Percentiles rank a stretch among this genome's conserved stretches.
phyloP scores from a whole-genome alignment of 1,140 invertebrate species.

The Drosophila bipectinata region DNA sequence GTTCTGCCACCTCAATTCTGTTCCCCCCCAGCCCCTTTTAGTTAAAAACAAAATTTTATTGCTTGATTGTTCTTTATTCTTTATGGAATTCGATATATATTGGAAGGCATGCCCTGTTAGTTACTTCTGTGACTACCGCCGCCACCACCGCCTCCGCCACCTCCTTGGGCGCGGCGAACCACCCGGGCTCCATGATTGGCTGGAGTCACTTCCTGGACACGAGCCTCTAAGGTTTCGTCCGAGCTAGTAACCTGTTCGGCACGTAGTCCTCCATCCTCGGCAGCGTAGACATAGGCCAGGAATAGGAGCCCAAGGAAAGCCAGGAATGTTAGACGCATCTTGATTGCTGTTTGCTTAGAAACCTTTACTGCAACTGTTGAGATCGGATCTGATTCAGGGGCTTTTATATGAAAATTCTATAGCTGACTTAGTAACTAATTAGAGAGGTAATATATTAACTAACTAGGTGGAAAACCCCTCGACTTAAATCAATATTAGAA shows the following conservation, averaged over 20 bases:
- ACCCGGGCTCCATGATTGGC: not conserved
- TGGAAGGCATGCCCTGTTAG: not conserved
- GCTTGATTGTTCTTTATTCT: conserved; percentile 2
- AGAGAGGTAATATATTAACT: not conserved
- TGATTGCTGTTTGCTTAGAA: not conserved
- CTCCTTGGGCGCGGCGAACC: not conserved
- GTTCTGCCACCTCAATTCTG: no score
- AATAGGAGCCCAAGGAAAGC: not conserved
- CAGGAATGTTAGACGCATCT: conserved; percentile 1
- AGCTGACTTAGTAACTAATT: not conserved
- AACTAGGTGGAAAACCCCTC: not conserved
- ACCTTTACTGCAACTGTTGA: not conserved
- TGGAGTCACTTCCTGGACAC: conserved; percentile 1
- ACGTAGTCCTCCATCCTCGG: not conserved
- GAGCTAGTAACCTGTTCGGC: not conserved
- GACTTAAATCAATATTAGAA: no score
- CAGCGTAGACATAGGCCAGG: not conserved
- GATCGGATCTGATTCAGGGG: not conserved
- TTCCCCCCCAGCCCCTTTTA: not conserved
- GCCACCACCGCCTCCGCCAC: conserved; percentile 1
- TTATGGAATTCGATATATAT: not conserved
- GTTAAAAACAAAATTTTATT: not conserved
- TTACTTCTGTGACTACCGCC: not conserved
- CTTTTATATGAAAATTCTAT: not conserved
- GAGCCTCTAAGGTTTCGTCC: not conserved